Conservation (phyloP, 2,888 invertebrate species). For the Hirtodrosophila alboralis region DNA sequence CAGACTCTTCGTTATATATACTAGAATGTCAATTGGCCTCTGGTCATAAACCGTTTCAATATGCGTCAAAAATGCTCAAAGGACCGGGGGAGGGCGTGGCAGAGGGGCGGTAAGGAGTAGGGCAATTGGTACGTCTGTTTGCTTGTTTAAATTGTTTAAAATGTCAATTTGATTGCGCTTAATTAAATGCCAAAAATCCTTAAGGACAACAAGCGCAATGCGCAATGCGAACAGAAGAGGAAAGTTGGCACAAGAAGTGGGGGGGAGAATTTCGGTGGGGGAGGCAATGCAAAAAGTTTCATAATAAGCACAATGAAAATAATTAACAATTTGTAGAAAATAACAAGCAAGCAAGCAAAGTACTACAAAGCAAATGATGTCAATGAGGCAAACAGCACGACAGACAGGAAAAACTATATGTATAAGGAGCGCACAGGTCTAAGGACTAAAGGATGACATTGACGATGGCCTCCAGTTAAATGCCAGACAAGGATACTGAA, state of each 20-base stretch:
- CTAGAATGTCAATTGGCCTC: slow-evolving; percentile 63
- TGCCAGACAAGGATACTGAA: slow-evolving; percentile 14
- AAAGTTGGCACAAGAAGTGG: neutral
- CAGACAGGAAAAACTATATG: slow-evolving; percentile 37
- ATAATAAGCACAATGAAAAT: slow-evolving; percentile 76
- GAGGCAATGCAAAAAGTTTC: slow-evolving; percentile 53
- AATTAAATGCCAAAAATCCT: slow-evolving; percentile 80
- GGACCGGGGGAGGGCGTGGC: slow-evolving; percentile 10
- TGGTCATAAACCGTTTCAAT: slow-evolving; percentile 76
- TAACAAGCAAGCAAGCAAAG: slow-evolving; percentile 51
- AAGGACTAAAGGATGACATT: slow-evolving; percentile 12
- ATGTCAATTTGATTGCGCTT: slow-evolving; percentile 81
- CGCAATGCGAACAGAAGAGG: slow-evolving; percentile 2
- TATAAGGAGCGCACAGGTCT: slow-evolving; percentile 14
- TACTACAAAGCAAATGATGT: slow-evolving; percentile 61
- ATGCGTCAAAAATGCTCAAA: slow-evolving; percentile 56
- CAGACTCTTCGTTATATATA: slow-evolving; percentile 12
- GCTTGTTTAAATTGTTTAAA: slow-evolving; percentile 79
- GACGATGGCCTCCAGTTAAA: slow-evolving; percentile 14
- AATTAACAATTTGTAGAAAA: slow-evolving; percentile 77
- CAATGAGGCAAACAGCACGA: slow-evolving; percentile 49
- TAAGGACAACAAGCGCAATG: slow-evolving; percentile 60
- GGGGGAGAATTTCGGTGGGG: neutral
- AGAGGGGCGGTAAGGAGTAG: slow-evolving; percentile 6
- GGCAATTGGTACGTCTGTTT: slow-evolving; percentile 58